phyloP scores from a whole-genome alignment of 2,888 invertebrate genomes.

The Lithosia quadra region DNA sequence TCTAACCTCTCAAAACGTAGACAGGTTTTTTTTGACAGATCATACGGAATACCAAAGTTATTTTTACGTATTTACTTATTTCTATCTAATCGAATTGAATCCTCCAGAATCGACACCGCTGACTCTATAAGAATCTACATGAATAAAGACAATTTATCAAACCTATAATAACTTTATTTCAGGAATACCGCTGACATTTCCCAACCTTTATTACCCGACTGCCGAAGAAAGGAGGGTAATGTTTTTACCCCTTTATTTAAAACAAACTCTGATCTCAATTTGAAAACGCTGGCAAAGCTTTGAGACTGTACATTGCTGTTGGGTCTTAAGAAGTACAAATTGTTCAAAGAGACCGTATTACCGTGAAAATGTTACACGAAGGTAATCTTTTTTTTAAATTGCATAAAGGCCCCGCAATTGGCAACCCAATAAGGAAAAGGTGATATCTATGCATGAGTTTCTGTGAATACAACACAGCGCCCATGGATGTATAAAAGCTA shows the following conservation, averaged over 20 bases:
- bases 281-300: not conserved
- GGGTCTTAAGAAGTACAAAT: not conserved
- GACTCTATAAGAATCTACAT: not conserved
- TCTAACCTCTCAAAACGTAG: too few species aligned
- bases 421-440: not conserved
- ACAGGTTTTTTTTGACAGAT: too few species aligned
- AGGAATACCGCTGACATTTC: not conserved
- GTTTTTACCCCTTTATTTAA: not conserved
- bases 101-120: not conserved
- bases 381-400: conserved; percentile 2
- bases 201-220: too few species aligned
- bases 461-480: too few species aligned
- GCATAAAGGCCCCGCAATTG: conserved; percentile 1
- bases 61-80: too few species aligned
- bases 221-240: too few species aligned
- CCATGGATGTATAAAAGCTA: too few species aligned
- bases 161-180: not conserved
- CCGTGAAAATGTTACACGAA: not conserved
- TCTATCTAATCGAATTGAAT: too few species aligned
- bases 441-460: not conserved
- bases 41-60: too few species aligned
- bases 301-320: not conserved
- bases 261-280: not conserved
- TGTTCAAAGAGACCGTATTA: not conserved
- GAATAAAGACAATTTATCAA: not conserved